phyloP scores from a whole-genome alignment of 2,888 invertebrate genomes.

The Cordilura impudica region DNA sequence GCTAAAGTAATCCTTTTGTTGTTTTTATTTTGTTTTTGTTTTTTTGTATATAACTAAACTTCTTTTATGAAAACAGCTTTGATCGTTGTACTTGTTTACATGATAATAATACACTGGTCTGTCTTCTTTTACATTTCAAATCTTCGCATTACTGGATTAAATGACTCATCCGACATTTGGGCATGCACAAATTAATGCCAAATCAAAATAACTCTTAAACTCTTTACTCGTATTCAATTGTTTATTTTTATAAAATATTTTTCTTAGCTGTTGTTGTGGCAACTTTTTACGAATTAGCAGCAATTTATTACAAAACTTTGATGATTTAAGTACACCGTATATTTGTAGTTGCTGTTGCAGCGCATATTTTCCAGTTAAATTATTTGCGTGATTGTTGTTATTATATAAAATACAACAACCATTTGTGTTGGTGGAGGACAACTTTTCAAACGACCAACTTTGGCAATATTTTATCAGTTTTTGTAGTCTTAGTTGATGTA shows the following conservation, averaged over 20 bases:
- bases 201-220: constrained; percentile 26
- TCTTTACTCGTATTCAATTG: constrained; percentile 18
- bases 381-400: constrained; percentile 31
- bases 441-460: constrained; percentile 36
- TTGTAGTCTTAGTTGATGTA: constrained; percentile 28
- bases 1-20: constrained; percentile 43
- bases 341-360: constrained; percentile 20
- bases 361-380: constrained; percentile 25
- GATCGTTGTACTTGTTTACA: constrained; percentile 66
- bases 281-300: constrained; percentile 39
- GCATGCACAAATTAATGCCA: not conserved
- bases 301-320: constrained; percentile 37
- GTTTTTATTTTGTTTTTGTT: constrained; percentile 5
- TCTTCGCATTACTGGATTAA: not conserved
- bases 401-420: constrained; percentile 18
- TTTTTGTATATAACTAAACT: constrained; percentile 22
- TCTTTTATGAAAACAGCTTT: constrained; percentile 62
- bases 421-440: constrained; percentile 17
- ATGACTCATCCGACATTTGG: constrained; percentile 2
- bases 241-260: not conserved
- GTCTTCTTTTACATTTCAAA: not conserved
- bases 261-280: not conserved
- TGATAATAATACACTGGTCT: not conserved
- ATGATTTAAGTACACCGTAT: constrained; percentile 35
- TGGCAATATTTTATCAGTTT: constrained; percentile 39